Percentiles rank a stretch among this genome's conserved stretches.
Conservation (phyloP, 2,888 invertebrate species). For the Apotomis betuletana region DNA sequence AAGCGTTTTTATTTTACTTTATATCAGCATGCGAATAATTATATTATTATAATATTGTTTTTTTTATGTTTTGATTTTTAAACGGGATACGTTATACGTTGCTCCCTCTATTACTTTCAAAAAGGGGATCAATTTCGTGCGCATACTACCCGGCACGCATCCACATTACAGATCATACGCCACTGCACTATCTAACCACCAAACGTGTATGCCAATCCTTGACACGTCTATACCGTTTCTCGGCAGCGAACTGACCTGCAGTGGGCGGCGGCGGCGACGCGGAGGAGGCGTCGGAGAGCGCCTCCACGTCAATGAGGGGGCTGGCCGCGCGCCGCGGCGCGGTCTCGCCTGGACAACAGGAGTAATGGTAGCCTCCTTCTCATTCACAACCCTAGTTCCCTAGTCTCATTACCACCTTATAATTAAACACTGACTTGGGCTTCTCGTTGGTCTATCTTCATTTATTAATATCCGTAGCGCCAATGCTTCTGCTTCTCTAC, state of each 20-base stretch:
- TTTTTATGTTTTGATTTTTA: not conserved
- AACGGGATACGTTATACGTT: not conserved
- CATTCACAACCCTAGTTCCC: constrained; percentile 17
- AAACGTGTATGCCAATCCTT: constrained; percentile 36
- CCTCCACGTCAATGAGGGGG: constrained; percentile 87
- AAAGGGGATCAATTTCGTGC: not conserved
- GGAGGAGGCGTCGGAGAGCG: constrained; percentile 84
- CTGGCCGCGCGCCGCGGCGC: constrained; percentile 84
- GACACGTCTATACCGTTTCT: constrained; percentile 73
- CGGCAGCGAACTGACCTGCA: constrained; percentile 84
- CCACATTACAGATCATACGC: not conserved
- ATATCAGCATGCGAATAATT: not conserved
- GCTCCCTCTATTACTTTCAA: no score
- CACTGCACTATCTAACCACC: not conserved
- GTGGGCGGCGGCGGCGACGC: constrained; percentile 69
- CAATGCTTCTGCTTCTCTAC: no score
- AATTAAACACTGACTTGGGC: no score
- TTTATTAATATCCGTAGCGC: no score
- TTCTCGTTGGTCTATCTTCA: no score
- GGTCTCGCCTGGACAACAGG: constrained; percentile 84
- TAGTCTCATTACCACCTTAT: not conserved
- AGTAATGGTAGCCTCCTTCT: constrained; percentile 44
- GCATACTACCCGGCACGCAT: not conserved
- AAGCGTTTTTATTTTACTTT: no score
- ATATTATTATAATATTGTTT: no score